A percentile compares a stretch with the other conserved stretches of the same genome.
phyloP scores from a whole-genome alignment of 2,888 invertebrate genomes.

The Petrolisthes cinctipes region DNA sequence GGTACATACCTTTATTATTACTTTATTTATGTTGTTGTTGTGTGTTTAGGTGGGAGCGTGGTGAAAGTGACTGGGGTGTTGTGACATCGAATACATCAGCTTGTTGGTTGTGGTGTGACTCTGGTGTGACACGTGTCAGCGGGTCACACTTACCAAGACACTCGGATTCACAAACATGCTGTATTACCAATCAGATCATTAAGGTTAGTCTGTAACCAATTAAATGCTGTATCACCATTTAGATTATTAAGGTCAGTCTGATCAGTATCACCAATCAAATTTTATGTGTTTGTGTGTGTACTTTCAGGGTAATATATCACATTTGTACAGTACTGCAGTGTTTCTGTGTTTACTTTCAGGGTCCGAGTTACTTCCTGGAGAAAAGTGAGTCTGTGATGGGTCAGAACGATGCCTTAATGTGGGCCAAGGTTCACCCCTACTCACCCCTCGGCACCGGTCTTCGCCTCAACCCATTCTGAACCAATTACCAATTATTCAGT shows the following conservation, averaged over 20 bases:
- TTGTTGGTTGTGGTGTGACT: slow-evolving; percentile 40
- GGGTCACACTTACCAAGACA: slow-evolving; percentile 63
- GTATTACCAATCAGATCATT: slow-evolving; percentile 57
- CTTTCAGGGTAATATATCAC: background rate
- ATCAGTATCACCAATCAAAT: background rate
- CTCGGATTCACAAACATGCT: slow-evolving; percentile 59
- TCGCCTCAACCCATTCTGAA: slow-evolving; percentile 67
- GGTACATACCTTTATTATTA: no score
- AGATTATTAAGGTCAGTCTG: background rate
- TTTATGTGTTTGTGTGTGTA: background rate
- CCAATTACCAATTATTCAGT: no score
- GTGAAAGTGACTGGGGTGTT: slow-evolving; percentile 34
- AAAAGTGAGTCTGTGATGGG: slow-evolving; percentile 70
- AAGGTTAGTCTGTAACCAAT: slow-evolving; percentile 39
- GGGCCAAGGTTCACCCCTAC: slow-evolving; percentile 71
- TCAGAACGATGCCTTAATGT: slow-evolving; percentile 71
- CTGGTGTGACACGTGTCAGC: slow-evolving; percentile 52
- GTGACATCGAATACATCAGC: background rate
- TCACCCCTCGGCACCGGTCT: slow-evolving; percentile 70
- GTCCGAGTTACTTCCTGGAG: slow-evolving; percentile 70
- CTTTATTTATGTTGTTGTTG: no score
- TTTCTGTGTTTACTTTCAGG: slow-evolving; percentile 64
- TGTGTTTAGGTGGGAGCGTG: slow-evolving; percentile 49
- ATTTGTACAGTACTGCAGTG: background rate
- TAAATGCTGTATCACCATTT: background rate